Base-by-base conservation (phyloP, 2,888 invertebrate species). In the Lochmaea crataegi region DNA sequence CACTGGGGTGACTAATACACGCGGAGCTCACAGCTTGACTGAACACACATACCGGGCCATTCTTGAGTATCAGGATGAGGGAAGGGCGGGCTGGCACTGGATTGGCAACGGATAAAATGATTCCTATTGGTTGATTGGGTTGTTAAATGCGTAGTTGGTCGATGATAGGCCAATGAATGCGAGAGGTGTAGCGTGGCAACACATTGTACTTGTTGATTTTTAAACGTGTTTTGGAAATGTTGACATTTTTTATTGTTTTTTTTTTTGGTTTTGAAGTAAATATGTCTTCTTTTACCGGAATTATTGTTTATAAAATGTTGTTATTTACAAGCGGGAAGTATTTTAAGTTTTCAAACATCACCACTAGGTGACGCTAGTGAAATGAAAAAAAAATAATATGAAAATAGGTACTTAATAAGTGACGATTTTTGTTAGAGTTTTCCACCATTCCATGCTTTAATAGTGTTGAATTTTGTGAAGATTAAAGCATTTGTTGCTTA, bases 1-100 rank as follows among this genome's bases (percentile, higher is more conserved):
- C 76, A 76, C 77, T 79, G 75, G 74, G 80, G 75, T 75, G 77
- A 77, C 81, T 83, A 78, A 77, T 79, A 79, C 83, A 82, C 83
- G 80, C 84, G 87, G 86, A 84, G 85, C 83, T 84, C 88, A 87
- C 86, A 86, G 87, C 86, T 84, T 83, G 86, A 87, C 86, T 87
- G 86, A 83, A 79, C 77, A 71, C 73, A 75, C 41, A 41, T 81
- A 77, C 83, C 81, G 82, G 81, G 83, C 84, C 84, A 84, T 85
- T 80, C 84, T 84, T 82, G 79, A 76, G 75, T 67, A 76, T 58
- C 72, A 63, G 66, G 58, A 45, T 64, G 60, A 71, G 71, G 80
- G 77, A 73, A 78, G 76, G 73, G 74, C 69, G 66, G 60, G 65
- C 65, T 63, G 57, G 51, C 53, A 38, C 74, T 72, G 53, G 45